phyloP scores from a whole-genome alignment of 1,140 invertebrate genomes.

The Phortica variegata region DNA sequence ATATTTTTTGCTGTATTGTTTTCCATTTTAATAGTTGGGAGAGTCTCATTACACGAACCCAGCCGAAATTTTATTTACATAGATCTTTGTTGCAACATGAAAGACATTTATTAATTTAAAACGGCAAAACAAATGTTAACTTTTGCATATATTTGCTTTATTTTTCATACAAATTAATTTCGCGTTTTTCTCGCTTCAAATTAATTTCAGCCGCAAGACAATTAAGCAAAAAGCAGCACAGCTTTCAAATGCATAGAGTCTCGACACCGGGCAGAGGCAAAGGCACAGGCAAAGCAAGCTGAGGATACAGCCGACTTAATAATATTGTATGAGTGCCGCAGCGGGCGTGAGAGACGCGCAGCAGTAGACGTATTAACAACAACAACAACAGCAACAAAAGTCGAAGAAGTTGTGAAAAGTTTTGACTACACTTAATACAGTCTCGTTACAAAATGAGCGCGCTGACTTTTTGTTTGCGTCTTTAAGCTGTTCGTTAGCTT shows the following conservation, averaged over 20 bases:
- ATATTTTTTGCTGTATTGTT: too few species aligned
- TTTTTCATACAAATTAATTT: constrained; percentile 41
- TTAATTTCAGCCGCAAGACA: constrained; percentile 51
- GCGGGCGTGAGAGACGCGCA: background rate
- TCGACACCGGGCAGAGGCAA: background rate
- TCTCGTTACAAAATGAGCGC: constrained; percentile 53
- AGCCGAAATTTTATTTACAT: too few species aligned
- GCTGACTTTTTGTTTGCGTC: constrained; percentile 19
- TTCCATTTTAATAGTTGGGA: too few species aligned
- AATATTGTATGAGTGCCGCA: constrained; percentile 11
- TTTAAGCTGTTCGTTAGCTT: constrained; percentile 9
- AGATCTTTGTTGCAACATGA: too few species aligned
- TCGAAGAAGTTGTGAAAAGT: constrained; percentile 43
- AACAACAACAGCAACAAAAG: background rate
- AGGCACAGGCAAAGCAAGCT: background rate
- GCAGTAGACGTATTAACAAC: constrained; percentile 13
- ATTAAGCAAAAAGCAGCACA: constrained; percentile 31
- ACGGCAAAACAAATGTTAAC: too few species aligned
- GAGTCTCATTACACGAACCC: too few species aligned
- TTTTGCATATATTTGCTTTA: constrained; percentile 21
- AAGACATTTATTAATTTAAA: constrained; percentile 27
- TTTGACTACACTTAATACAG: constrained; percentile 53
- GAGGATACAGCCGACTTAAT: constrained; percentile 23
- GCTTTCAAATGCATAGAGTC: too few species aligned
- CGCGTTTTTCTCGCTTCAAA: constrained; percentile 48